These are phyloP conservation scores for Hydroisotoma schaefferi DNA, from an alignment of 2,888 invertebrate genomes.

Conservation along the genomic window DNA sequence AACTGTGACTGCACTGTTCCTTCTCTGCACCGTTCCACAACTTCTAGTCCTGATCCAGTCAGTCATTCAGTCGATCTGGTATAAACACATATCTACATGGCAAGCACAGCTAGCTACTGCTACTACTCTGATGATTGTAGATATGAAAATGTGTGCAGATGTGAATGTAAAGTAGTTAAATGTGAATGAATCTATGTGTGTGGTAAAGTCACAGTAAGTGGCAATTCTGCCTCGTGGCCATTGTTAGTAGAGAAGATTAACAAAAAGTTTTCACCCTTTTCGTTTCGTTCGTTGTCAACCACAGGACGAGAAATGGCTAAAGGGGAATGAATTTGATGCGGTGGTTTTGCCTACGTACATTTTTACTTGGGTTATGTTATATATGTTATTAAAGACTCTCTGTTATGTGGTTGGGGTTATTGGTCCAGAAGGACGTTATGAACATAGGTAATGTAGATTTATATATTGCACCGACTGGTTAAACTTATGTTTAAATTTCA, in stretches of 20 bases:
- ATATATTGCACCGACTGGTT: too few species aligned
- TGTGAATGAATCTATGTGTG: too few species aligned
- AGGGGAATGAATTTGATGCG: slow-evolving; percentile 12
- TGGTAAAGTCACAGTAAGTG: slow-evolving; percentile 9
- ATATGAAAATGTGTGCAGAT: background rate
- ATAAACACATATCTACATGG: background rate
- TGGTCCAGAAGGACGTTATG: too few species aligned
- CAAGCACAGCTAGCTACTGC: background rate
- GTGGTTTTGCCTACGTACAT: background rate
- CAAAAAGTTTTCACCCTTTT: slow-evolving; percentile 35
- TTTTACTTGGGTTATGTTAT: background rate
- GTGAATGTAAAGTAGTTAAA: background rate
- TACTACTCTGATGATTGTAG: background rate
- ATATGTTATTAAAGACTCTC: too few species aligned
- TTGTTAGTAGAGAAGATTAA: slow-evolving; percentile 32
- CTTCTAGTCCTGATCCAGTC: background rate
- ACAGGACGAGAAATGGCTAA: slow-evolving; percentile 17
- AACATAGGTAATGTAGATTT: too few species aligned
- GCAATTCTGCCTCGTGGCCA: slow-evolving; percentile 33
- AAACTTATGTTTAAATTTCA: too few species aligned
- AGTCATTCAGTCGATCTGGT: background rate
- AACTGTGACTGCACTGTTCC: too few species aligned
- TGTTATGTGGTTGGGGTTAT: too few species aligned
- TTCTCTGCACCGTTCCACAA: too few species aligned
- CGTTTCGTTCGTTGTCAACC: slow-evolving; percentile 29